Conservation (phyloP, 2,797 vertebrate genomes). For the Esox lucius region DNA sequence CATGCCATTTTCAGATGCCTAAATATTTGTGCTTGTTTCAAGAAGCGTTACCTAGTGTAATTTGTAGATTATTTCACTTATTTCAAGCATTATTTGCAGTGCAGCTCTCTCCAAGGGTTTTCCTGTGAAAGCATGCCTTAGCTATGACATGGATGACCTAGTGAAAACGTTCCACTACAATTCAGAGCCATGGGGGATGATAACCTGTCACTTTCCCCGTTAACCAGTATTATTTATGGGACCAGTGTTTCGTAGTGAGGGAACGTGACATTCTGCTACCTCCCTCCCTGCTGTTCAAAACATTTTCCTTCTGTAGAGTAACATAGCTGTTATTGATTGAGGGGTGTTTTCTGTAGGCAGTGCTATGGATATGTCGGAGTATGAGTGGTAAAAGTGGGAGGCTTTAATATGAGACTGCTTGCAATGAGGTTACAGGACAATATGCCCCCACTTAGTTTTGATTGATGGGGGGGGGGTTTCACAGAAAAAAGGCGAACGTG, state of each 20-base stretch:
- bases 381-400: conserved; percentile 24
- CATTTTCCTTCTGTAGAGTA: conserved; percentile 34
- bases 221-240: conserved; percentile 45
- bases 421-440: conserved; percentile 24
- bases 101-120: conserved; percentile 24
- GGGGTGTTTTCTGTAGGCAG: not conserved
- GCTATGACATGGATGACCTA: conserved; percentile 25
- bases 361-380: conserved; percentile 31
- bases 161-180: conserved; percentile 18
- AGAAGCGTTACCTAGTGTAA: too few relatives aligned
- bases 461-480: conserved; percentile 56
- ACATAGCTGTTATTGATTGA: conserved; percentile 16
- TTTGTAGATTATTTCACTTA: too few relatives aligned
- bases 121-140: conserved; percentile 53
- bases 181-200: conserved; percentile 21
- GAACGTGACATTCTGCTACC: conserved; percentile 9
- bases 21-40: too few relatives aligned
- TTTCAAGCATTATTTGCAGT: too few relatives aligned
- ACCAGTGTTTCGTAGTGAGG: conserved; percentile 22
- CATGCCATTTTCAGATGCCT: too few relatives aligned
- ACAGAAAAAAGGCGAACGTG: conserved; percentile 12
- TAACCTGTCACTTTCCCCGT: conserved; percentile 25
- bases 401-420: not conserved
- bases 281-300: not conserved
- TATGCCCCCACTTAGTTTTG: conserved; percentile 10